A percentile compares a stretch with the other conserved stretches of the same genome.
phyloP scores from a whole-genome alignment of 2,797 vertebrate species.

The Setipinna tenuifilis region DNA sequence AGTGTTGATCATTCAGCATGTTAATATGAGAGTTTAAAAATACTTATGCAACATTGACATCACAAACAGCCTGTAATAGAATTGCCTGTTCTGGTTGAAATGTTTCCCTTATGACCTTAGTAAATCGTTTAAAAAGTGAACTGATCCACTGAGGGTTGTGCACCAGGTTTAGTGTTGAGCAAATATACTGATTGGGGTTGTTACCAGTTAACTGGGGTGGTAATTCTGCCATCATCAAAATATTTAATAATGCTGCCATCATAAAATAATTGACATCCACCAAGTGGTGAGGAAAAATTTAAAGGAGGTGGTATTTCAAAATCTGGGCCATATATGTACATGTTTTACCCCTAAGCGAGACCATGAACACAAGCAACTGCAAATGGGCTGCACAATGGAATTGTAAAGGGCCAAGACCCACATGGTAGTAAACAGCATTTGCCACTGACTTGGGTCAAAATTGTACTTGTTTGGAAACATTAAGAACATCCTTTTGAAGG shows the following conservation, averaged over 20 bases:
- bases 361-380: no score
- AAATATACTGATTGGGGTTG: neutral
- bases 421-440: no score
- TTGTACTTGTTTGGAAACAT: no score
- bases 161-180: neutral
- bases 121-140: neutral
- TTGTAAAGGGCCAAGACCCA: no score
- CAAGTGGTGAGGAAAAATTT: neutral
- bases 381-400: no score
- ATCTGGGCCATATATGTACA: no score
- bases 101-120: neutral
- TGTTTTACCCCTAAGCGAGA: no score
- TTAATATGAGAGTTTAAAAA: neutral
- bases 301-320: neutral
- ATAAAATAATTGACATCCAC: neutral
- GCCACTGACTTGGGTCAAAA: no score
- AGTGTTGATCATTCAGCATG: neutral
- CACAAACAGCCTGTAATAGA: conserved; percentile 1
- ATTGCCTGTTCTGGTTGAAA: neutral
- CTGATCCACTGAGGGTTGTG: neutral
- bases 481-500: no score
- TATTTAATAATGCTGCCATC: no score
- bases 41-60: conserved; percentile 4
- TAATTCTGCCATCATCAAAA: neutral
- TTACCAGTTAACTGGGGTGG: neutral